Evolutionary conservation across 2,797 vertebrate genomes (phyloP), one percentile per base, ranked within the genome.

Genomic region (Notolepis coatsorum): DNA sequence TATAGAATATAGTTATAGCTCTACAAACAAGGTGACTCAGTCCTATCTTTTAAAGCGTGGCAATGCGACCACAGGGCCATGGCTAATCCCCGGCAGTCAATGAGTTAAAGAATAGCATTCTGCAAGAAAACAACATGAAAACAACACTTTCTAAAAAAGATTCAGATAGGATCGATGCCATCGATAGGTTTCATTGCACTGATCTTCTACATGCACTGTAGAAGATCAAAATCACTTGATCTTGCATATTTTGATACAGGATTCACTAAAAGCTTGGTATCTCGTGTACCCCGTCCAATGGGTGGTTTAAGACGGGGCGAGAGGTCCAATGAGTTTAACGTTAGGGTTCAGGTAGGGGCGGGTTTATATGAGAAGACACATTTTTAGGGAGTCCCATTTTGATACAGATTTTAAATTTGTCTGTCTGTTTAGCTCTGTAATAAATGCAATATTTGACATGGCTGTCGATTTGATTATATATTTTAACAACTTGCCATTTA

Each of bases 11-110:
- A n/a, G n/a, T n/a, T n/a, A n/a, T n/a, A n/a, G n/a, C n/a, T n/a
- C n/a, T n/a, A n/a, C n/a, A n/a, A n/a, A n/a, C n/a, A n/a, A n/a
- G n/a, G n/a, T n/a, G n/a, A n/a, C n/a, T n/a, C n/a, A n/a, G n/a
- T n/a, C n/a, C n/a, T n/a, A n/a, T n/a, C n/a, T n/a, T n/a, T n/a
- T n/a, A n/a, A n/a, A n/a, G n/a, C n/a, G n/a, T n/a, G n/a, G n/a
- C n/a, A n/a, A n/a, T n/a, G n/a, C n/a, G 0, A 38, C 71, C 56
- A 7, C 31, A 0, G 38, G 35, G 9, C 75, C n/a, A n/a, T n/a
- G n/a, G 59, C 0, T 46, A 55, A 2, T 64, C 63, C 28, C 91
- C 60, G 93, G 88, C 65, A 25, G 57, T 5, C 2, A 52, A 21
- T 75, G 35, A 71, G 49, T 5, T n/a, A 63, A 13, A 49, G 48